Evolutionary conservation across 2,797 vertebrate species (phyloP), one percentile per base, ranked within the genome.

Genomic region (Onychomys arenicola): DNA sequence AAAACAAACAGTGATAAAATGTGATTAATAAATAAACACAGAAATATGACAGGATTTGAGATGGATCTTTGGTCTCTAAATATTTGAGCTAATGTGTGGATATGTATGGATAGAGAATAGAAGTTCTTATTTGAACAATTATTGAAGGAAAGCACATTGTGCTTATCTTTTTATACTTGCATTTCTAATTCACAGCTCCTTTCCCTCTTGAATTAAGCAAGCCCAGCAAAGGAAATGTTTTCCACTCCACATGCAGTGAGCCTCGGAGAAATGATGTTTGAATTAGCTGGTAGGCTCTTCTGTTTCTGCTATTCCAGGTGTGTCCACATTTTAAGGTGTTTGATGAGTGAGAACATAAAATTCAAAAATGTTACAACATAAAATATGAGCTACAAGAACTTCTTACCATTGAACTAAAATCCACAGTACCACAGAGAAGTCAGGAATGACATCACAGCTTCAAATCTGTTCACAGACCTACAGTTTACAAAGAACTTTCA

Each of bases 321-420:
- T 76, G 57, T 94, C 82, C 49, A 76, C 57, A 92, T 89, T 92
- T 67, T 57, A 83, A 96, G 63, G 97, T 97, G 90, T 96, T 95
- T 97, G 95, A 97, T 97, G 94, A 97, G 92, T 97, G 97, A 94
- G 92, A 97, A 96, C 16, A 55, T 27, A 69, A 95, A 34, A 27
- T 93, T 93, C 77, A 92, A 96, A 95, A 78, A 80, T 32, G 40
- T 46, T 82, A 43, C 81, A 34, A 40, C 2, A 0, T 2, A 65
- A 25, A 93, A 83, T 32, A 65, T 19, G 32, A 89, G 88, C 57
- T 94, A 63, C 73, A 93, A 90, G 37, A 76, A 90, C 92, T 94
- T 93, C 19, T 93, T 91, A 40, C 46, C 83, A 73, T n/a, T 81
- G 43, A 91, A 27, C 52, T 92, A 55, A 96, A 90, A 93, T 89